phyloP scores from a whole-genome alignment of 2,888 invertebrate species.

The Apotomis capreana region DNA sequence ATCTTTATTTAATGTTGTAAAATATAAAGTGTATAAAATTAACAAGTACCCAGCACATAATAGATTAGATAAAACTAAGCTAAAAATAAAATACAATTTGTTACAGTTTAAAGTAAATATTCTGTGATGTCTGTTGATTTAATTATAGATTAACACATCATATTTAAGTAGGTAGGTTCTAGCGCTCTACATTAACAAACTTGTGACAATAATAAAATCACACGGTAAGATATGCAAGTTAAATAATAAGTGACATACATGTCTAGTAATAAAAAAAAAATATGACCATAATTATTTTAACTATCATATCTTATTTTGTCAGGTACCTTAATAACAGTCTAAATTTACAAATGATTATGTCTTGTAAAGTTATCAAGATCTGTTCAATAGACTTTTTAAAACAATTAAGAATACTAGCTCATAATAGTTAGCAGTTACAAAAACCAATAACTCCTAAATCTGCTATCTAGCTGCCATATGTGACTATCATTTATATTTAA shows the following conservation, averaged over 20 bases:
- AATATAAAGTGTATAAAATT: slow-evolving; percentile 39
- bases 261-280: too few relatives aligned
- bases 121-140: slow-evolving; percentile 24
- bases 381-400: background rate
- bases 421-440: too few relatives aligned
- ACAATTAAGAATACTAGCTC: background rate
- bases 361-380: background rate
- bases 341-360: slow-evolving; percentile 1
- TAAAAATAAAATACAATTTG: slow-evolving; percentile 46
- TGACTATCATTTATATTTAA: background rate
- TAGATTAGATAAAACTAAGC: slow-evolving; percentile 31
- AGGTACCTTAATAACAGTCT: slow-evolving; percentile 30
- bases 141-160: background rate
- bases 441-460: too few relatives aligned
- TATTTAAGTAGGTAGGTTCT: background rate
- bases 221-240: too few relatives aligned
- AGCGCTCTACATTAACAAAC: too few relatives aligned
- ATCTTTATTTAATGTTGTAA: slow-evolving; percentile 34
- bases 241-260: too few relatives aligned
- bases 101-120: slow-evolving; percentile 49
- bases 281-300: background rate
- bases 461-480: too few relatives aligned
- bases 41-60: slow-evolving; percentile 44
- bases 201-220: too few relatives aligned
- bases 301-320: background rate